Evolutionary conservation across 1,140 invertebrate species (phyloP).

Genomic region (Doryteuthis pealeii): DNA sequence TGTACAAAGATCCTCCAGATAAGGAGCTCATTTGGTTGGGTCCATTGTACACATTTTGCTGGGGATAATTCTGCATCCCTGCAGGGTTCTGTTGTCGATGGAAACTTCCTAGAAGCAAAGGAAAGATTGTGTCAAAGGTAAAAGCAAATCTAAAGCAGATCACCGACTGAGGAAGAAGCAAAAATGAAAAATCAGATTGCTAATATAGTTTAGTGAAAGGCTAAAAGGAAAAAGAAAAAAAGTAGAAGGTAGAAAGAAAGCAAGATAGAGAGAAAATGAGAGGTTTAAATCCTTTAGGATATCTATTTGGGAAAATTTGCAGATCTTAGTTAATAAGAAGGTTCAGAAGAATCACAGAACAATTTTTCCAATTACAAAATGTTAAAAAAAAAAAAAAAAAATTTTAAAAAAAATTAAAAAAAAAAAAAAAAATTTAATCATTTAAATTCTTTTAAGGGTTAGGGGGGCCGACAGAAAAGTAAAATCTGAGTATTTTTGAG

Average conservation of each 20-base stretch:
- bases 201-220: background rate
- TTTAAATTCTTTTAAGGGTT: too few species aligned
- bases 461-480: too few species aligned
- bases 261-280: background rate
- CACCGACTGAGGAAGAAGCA: slow-evolving; percentile 8
- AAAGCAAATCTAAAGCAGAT: slow-evolving; percentile 11
- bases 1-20: slow-evolving; percentile 36
- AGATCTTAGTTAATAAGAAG: too few species aligned
- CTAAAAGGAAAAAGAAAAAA: background rate
- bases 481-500: too few species aligned
- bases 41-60: slow-evolving; percentile 53
- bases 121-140: slow-evolving; percentile 9
- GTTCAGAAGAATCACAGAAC: too few species aligned
- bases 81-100: slow-evolving; percentile 19
- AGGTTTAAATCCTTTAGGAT: too few species aligned
- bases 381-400: too few species aligned
- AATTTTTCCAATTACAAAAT: too few species aligned
- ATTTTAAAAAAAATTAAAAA: background rate
- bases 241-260: background rate
- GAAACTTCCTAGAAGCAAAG: slow-evolving; percentile 10
- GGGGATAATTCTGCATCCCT: slow-evolving; percentile 51
- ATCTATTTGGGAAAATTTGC: too few species aligned
- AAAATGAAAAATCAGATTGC: slow-evolving; percentile 5
- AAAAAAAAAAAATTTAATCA: background rate
- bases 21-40: slow-evolving; percentile 44